Conservation (phyloP, 2,797 vertebrate species). For the Argyrosomus regius region DNA sequence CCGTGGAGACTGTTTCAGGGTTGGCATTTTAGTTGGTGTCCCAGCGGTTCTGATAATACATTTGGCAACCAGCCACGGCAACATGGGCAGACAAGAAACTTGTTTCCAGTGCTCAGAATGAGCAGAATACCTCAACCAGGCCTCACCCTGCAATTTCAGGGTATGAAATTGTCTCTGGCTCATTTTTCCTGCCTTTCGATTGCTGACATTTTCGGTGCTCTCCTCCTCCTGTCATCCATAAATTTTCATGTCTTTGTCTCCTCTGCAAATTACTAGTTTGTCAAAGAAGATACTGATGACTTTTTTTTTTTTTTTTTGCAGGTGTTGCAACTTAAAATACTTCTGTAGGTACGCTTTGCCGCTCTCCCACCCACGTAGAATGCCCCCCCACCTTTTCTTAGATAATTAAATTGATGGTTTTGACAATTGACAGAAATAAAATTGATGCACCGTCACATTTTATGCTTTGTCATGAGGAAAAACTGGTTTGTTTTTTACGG, state of each 20-base stretch:
- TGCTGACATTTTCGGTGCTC: conserved; percentile 42
- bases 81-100: conserved; percentile 50
- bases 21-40: conserved; percentile 42
- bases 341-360: background rate
- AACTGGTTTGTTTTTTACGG: conserved; percentile 26
- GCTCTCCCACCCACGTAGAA: background rate
- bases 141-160: conserved; percentile 77
- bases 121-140: conserved; percentile 53
- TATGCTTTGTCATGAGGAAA: conserved; percentile 36
- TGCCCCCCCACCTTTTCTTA: background rate
- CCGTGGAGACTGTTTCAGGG: conserved; percentile 22
- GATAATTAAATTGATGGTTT: conserved; percentile 1
- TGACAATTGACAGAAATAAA: conserved; percentile 25
- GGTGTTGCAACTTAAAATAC: conserved; percentile 13
- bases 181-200: conserved; percentile 56
- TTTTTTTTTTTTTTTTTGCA: conserved; percentile 5
- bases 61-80: conserved; percentile 57
- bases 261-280: conserved; percentile 50
- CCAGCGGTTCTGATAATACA: conserved; percentile 60
- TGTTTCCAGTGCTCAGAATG: conserved; percentile 62
- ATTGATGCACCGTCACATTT: conserved; percentile 28
- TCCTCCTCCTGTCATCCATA: conserved; percentile 50
- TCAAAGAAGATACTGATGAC: background rate
- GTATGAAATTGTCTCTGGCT: conserved; percentile 61
- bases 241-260: conserved; percentile 49